Base-by-base conservation (phyloP, 1,140 invertebrate species). In the Micrasema longulum region DNA sequence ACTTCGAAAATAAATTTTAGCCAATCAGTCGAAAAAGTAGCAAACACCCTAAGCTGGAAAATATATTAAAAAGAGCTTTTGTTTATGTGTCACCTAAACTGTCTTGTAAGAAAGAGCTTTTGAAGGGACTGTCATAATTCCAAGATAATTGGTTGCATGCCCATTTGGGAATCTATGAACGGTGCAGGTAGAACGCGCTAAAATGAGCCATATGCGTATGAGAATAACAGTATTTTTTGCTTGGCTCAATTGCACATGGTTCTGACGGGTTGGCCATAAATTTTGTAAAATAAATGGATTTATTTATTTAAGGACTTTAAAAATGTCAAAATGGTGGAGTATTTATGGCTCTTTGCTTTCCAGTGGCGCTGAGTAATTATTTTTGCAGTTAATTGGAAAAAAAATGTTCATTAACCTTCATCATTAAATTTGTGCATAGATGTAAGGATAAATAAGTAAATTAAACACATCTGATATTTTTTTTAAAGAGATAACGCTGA, bases 71-170 rank as follows among this genome's bases (percentile, higher is more conserved):
- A 10, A 35, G 5, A 10, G 11, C 16, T 64, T 64, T 64, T 64
- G 43, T 64, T 47, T 31, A 45, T 9, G 43, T 64, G 60, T 64
- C 41, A 47, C 41, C 14, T 22, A 45, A 47, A 45, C 2, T 14
- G 26, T 47, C 43, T 18, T n/a, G 26, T 20, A 62, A 41, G 47
- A 20, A 64, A 38, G 43, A 35, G 43, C 18, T 64, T 64, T 22
- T 23, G 41, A n/a, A 45, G 26, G 26, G 52, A 5, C 16, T 48
- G 53, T 69, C 64, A 62, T 72, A 72, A 43, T 65, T 69, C 45
- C 41, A 20, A 38, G 45, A 62, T 69, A 73, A 73, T 73, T 73
- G 68, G 66, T 64, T 67, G 20, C 72, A 68, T 47, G 68, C 68
- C 47, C 45, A 41, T 70, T 63, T 64, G 53, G 64, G 48, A 66